Conservation (phyloP, 2,797 vertebrate species). For the Rhodeus uyekii region DNA sequence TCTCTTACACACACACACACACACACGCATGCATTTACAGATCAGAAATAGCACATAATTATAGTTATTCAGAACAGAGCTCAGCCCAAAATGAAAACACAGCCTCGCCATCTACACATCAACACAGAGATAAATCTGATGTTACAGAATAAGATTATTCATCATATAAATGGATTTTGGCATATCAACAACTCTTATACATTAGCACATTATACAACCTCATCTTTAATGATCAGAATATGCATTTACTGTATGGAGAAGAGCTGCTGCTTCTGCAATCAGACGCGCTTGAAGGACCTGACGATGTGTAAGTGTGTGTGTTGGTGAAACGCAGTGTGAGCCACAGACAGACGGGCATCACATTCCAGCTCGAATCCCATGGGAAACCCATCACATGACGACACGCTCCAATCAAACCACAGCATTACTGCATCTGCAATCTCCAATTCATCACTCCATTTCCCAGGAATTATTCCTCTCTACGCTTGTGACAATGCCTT, state of each 20-base stretch:
- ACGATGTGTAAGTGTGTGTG: no score
- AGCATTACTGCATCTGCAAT: neutral
- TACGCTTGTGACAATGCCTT: neutral
- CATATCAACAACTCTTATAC: neutral
- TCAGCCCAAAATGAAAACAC: slow-evolving; percentile 31
- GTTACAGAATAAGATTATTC: neutral
- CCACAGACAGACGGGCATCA: neutral
- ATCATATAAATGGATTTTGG: neutral
- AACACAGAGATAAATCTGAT: neutral
- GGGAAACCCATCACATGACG: neutral
- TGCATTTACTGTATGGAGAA: neutral
- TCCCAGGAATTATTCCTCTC: neutral
- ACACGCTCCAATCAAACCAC: neutral
- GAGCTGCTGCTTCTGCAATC: neutral
- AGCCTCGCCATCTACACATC: neutral
- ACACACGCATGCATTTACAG: slow-evolving; percentile 5
- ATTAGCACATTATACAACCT: neutral
- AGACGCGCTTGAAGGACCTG: no score
- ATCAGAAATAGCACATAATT: slow-evolving; percentile 52
- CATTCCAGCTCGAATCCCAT: neutral
- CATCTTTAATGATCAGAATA: neutral
- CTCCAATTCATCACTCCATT: neutral
- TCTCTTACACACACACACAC: neutral
- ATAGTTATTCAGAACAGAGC: slow-evolving; percentile 42
- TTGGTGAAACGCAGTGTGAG: neutral